Evolutionary conservation across 2,888 invertebrate genomes (phyloP), one percentile per base, ranked within the genome.

Genomic region (Caenorhabditis angaria): DNA sequence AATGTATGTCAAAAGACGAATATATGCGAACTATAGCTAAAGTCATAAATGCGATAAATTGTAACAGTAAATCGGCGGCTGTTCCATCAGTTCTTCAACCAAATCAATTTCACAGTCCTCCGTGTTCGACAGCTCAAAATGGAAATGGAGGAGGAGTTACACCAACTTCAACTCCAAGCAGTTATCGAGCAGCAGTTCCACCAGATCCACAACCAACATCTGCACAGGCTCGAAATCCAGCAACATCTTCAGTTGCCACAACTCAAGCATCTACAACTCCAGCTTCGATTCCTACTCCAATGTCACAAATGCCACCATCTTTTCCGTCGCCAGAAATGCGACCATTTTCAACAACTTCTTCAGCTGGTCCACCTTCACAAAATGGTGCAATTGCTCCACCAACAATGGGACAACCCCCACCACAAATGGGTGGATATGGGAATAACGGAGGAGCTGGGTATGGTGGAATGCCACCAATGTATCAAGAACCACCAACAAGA

Each of bases 11-110:
- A 65, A 86, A 86, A 67, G 86, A 87, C 65, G 86, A 86, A 62
- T 86, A 86, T 70, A 87, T 86, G 86, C 61, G 86, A 29, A 86
- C 86, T 8, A 86, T 86, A 55, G 85, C 86, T 48, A 86, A 86
- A 73, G 86, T 76, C 41, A 86, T 86, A 57, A 86, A 86, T 63
- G 86, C 86, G 8, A 86, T 86, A 70, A 86, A 86, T 67, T 86
- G 86, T 76, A 86, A 86, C 70, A 84, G 83, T 29, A 86, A 86
- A 50, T 78, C 78, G 50, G 80, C 84, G 6, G 83, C 84, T n/a
- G 85, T 87, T 14, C 85, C 86, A 1, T 80, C 81, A 3, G 83
- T 82, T 20, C 76, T 86, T 20, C 84, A 85, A 60, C 76, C 82
- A 29, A 63, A 76, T 24, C 80, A 82, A 32, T 70, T 76, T 28